Conservation (phyloP, 2,113 vertebrate species). For the Heptranchias perlo region DNA sequence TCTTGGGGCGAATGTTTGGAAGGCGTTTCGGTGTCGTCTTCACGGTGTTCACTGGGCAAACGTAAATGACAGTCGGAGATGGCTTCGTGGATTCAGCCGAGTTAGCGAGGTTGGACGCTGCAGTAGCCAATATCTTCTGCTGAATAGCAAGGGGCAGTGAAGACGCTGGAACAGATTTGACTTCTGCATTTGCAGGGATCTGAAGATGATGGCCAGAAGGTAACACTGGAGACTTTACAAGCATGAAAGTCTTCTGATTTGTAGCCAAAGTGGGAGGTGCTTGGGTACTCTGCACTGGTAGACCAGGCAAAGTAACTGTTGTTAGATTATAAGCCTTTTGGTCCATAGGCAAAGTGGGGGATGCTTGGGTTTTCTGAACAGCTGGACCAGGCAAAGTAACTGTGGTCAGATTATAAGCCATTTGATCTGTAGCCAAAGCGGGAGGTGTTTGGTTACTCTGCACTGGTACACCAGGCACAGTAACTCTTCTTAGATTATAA, state of each 20-base stretch:
- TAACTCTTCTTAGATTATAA: slow-evolving; percentile 28
- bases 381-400: not conserved
- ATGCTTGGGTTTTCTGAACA: slow-evolving; percentile 49
- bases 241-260: slow-evolving; percentile 37
- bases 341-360: slow-evolving; percentile 41
- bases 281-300: slow-evolving; percentile 46
- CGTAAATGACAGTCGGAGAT: slow-evolving; percentile 57
- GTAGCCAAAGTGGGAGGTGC: slow-evolving; percentile 27
- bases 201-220: slow-evolving; percentile 70
- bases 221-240: slow-evolving; percentile 53
- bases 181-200: slow-evolving; percentile 69
- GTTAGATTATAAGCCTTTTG: slow-evolving; percentile 41
- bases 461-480: not conserved
- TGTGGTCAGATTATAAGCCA: not conserved
- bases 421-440: not conserved
- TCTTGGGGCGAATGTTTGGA: slow-evolving; percentile 45
- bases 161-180: slow-evolving; percentile 66
- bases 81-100: slow-evolving; percentile 46
- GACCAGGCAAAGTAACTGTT: slow-evolving; percentile 44
- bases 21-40: slow-evolving; percentile 49
- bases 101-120: slow-evolving; percentile 47
- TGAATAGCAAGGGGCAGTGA: slow-evolving; percentile 62
- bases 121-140: slow-evolving; percentile 61
- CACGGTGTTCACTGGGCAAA: slow-evolving; percentile 71
- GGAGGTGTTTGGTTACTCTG: not conserved